Evolutionary conservation across 2,888 invertebrate genomes (phyloP), one percentile per base, ranked within the genome.

Genomic region (Diloba caeruleocephala): DNA sequence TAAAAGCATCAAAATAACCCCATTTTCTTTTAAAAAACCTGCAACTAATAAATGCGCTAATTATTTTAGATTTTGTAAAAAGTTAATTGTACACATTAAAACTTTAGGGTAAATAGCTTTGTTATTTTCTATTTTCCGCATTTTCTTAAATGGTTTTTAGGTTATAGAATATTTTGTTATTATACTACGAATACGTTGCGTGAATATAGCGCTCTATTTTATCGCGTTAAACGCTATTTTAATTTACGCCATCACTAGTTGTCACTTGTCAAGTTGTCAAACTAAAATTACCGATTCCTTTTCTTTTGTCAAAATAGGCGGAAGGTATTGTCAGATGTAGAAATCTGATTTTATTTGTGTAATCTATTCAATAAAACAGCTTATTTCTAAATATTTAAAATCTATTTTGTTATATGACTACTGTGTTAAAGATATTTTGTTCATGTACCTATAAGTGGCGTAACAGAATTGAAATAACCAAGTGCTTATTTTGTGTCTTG

Each of bases 251-350:
- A 53, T 14, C 23, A 7, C 1, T 10, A 25, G 0, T 19, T 21
- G 8, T 21, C 12, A 43, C n/a, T n/a, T 45, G 57, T 53, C 62
- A 62, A 33, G n/a, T n/a, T 67, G 74, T 74, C 74, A 70, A 57
- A 45, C 4, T 23, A 6, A 13, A 34, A 29, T 38, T 43, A 17
- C 33, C 26, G 38, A 33, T 36, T 56, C 64, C 71, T 81, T 81
- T 81, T 79, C 78, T 72, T 68, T 79, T 78, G 80, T 79, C 79
- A 77, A 75, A 76, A 79, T 76, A 74, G 74, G 79, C 74, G 77
- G 76, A 81, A 81, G 80, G 80, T 81, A 81, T 55, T 73, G 42
- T 59, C 57, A 56, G 49, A 50, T 31, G 37, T 55, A 41, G 46
- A 67, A 70, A 81, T 81, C 81, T 54, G 10, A 39, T 50, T 60